Evolutionary conservation across 2,797 vertebrate species (phyloP), one percentile per base, ranked within the genome.

Genomic region (Sebastes oblongus): DNA sequence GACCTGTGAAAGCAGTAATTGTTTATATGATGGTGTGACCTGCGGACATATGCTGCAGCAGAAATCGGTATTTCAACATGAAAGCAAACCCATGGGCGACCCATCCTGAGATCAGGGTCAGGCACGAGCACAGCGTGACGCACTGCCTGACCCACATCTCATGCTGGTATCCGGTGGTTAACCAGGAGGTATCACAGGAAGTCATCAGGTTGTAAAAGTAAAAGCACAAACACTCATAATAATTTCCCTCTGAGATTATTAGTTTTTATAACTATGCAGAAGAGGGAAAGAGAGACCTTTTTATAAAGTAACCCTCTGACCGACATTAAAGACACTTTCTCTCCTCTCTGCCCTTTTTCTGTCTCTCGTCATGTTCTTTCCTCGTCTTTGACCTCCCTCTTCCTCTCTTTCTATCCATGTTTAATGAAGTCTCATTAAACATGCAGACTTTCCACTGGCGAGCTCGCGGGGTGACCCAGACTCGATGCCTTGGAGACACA

Each of bases 361-460:
- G 50, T 42, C 55, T 39, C 62, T 83, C 69, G 72, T 22, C 7
- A 3, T 68, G 69, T 64, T 61, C 7, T 60, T 32, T 62, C 12
- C 13, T 83, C 2, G 10, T 72, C 70, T 80, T 34, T 82, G 67
- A 58, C 83, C 73, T 58, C 81, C 30, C 29, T 66, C 65, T 69
- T 72, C 56, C 66, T 72, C 30, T 65, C 80, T 68, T 71, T 54
- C 82, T 78, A 85, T 93, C 34, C 78, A 92, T 93, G 8, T 92
- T 94, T 94, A 77, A 93, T 92, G 90, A 94, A 82, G 46, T 56
- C 83, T 94, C 90, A 91, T 96, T 92, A 96, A 96, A 96, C 88
- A 96, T 95, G 94, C 89, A 96, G 95, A 69, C 30, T 94, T 96
- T 96, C 93, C 93, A 93, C 93, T 94, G 93, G 91, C 77, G 69